A percentile compares a stretch with the other conserved stretches of the same genome.
These are phyloP conservation scores for Tetragnatha versicolor DNA, from an alignment of 1,140 invertebrate species.

Conservation along the genomic window DNA sequence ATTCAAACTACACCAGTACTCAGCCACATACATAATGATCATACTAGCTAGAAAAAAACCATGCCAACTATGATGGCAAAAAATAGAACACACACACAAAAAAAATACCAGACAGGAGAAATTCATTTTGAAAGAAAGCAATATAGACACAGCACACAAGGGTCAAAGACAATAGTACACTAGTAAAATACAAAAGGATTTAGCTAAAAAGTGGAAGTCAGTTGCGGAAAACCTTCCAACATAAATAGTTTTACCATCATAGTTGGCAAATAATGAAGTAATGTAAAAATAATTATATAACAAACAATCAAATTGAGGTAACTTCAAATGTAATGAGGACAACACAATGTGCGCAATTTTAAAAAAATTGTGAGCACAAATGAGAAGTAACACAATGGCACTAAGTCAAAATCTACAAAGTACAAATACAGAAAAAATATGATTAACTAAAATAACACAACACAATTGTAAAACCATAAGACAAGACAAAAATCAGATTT, in stretches of 20 bases:
- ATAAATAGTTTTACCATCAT: no score
- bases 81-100: no score
- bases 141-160: no score
- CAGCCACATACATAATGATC: not conserved
- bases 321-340: not conserved
- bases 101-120: no score
- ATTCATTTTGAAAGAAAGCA: no score
- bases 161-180: no score
- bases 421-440: slow-evolving; percentile 20
- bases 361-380: slow-evolving; percentile 42
- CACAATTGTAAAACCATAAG: not conserved
- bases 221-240: no score
- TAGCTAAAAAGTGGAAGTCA: no score
- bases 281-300: not conserved
- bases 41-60: not conserved
- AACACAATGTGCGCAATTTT: slow-evolving; percentile 44
- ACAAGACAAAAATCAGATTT: slow-evolving; percentile 16
- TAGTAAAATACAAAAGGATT: no score
- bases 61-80: not conserved
- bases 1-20: slow-evolving; percentile 16
- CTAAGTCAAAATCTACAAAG: slow-evolving; percentile 22
- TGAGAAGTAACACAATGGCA: slow-evolving; percentile 41
- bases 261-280: not conserved
- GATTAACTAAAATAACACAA: slow-evolving; percentile 25
- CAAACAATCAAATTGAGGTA: slow-evolving; percentile 31